phyloP scores from a whole-genome alignment of 2,113 vertebrate genomes.

The Leptobrachium leishanense region DNA sequence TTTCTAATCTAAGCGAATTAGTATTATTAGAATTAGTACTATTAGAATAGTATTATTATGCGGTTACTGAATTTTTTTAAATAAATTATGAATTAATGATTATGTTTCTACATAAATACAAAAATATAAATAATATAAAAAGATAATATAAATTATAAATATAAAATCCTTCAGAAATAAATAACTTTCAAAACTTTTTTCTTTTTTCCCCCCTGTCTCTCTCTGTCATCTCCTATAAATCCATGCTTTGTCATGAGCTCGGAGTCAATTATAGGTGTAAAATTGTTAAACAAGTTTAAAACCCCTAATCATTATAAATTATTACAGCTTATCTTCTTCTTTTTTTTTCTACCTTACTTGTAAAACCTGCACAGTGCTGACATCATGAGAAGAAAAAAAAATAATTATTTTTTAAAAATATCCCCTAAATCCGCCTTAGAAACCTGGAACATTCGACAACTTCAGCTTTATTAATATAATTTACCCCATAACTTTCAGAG shows the following conservation, averaged over 20 bases:
- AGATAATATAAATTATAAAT: too few species aligned
- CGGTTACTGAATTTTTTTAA: too few species aligned
- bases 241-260: neutral
- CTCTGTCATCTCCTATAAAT: neutral
- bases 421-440: neutral
- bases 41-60: too few species aligned
- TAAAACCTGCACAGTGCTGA: constrained; percentile 28
- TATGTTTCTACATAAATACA: too few species aligned
- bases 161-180: too few species aligned
- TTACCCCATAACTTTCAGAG: constrained; percentile 32
- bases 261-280: constrained; percentile 13
- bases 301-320: constrained; percentile 1
- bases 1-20: too few species aligned
- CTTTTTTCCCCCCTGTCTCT: too few species aligned
- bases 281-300: constrained; percentile 28
- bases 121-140: too few species aligned
- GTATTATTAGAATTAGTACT: too few species aligned
- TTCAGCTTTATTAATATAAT: constrained; percentile 40
- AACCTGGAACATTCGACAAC: constrained; percentile 10
- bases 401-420: constrained; percentile 5
- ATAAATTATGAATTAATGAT: too few species aligned
- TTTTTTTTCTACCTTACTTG: neutral
- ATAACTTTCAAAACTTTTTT: too few species aligned
- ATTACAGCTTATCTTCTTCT: too few species aligned
- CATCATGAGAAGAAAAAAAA: constrained; percentile 26